Evolutionary conservation across 2,797 vertebrate genomes (phyloP), one percentile per base, ranked within the genome.

Genomic region (Spea hammondii): DNA sequence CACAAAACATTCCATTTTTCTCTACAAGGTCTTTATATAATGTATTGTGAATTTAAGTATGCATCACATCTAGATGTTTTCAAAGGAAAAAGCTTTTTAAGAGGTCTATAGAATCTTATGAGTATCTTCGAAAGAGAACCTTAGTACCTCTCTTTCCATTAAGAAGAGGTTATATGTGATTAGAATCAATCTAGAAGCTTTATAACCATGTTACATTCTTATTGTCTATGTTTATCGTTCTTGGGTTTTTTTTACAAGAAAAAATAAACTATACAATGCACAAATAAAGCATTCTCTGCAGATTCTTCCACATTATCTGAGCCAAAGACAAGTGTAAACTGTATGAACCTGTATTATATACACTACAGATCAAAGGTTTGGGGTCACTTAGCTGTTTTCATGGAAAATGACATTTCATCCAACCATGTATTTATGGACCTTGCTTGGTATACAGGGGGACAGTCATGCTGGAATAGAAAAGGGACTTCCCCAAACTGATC

Each of bases 11-110:
- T 55, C 73, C 49, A 10, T 77, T 48, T 57, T 72, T 77, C 59
- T 72, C 54, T 73, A 66, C 55, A 72, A 32, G 74, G 70, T 47
- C 62, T 81, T 82, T 77, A 62, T 48, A 82, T 82, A 82, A 82
- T 82, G 54, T 64, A 65, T 72, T 11, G 59, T 73, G 69, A 82
- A 82, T 77, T 67, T 59, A 77, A 81, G 76, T 76, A 81, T 74
- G 76, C 32, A 50, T 46, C 6, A n/a, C 67, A 72, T 72, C 69
- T 72, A 47, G 51, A 72, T 74, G 54, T 54, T 82, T 81, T 77
- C 64, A 64, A 77, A 77, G 70, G 17, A 72, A 60, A 68, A 62
- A 73, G 45, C 74, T 53, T 77, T 77, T 76, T 17, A 77, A 77
- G 70, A 66, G 62, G 60, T 53, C 62, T 81, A 62, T 72, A 14